Evolutionary conservation across 2,113 vertebrate species (phyloP).

Genomic region (Atherinomorus stipes): DNA sequence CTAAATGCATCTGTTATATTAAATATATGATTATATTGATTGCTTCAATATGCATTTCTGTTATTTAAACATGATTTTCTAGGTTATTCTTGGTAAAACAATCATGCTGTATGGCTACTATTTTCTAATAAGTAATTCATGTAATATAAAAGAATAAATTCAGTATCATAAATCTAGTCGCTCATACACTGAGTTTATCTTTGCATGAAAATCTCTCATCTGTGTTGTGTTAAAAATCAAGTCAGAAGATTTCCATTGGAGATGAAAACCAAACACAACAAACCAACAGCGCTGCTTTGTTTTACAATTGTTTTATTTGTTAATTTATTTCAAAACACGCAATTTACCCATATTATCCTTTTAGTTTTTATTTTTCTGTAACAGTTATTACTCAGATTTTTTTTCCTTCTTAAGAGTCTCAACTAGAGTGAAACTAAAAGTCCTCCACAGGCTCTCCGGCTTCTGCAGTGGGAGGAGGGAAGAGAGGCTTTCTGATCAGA

Average conservation of each 20-base stretch:
- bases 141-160: conserved; percentile 17
- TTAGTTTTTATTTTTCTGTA: conserved; percentile 84
- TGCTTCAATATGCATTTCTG: neutral
- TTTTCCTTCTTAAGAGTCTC: conserved; percentile 83
- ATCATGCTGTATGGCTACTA: conserved; percentile 13
- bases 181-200: conserved; percentile 14
- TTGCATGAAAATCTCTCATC: conserved; percentile 5
- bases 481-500: conserved; percentile 79
- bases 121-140: conserved; percentile 24
- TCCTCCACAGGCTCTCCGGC: conserved; percentile 82
- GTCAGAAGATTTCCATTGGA: conserved; percentile 9
- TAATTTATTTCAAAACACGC: conserved; percentile 88
- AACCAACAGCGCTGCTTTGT: conserved; percentile 56
- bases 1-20: neutral
- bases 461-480: conserved; percentile 80
- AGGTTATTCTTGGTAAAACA: neutral
- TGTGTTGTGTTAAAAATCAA: conserved; percentile 25
- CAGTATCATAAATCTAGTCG: conserved; percentile 8
- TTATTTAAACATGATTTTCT: conserved; percentile 4
- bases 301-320: conserved; percentile 85
- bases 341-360: conserved; percentile 87
- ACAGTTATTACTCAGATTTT: conserved; percentile 86
- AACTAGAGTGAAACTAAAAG: conserved; percentile 82
- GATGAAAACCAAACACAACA: conserved; percentile 56
- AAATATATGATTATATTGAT: neutral